A percentile compares a stretch with the other conserved stretches of the same genome.
Conservation (phyloP, 2,888 invertebrate genomes). For the Hemithea aestivaria region DNA sequence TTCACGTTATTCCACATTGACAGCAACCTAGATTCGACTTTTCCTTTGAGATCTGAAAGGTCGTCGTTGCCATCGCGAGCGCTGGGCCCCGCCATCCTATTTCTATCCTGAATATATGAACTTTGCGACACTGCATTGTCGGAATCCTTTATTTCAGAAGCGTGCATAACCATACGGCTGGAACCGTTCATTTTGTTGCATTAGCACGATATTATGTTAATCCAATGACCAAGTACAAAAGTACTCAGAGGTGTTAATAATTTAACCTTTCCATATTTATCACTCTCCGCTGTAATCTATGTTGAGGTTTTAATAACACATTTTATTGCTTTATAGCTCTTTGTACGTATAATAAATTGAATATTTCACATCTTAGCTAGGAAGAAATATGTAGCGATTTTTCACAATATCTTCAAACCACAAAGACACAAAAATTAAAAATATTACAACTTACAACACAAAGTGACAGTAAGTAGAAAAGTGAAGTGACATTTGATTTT, state of each 20-base stretch:
- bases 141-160: conserved; percentile 42
- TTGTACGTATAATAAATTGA: too few relatives aligned
- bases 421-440: too few relatives aligned
- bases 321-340: background rate
- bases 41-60: conserved; percentile 82
- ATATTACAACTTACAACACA: too few relatives aligned
- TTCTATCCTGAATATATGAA: conserved; percentile 39
- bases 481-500: too few relatives aligned
- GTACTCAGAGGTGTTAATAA: conserved; percentile 9
- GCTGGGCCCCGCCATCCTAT: conserved; percentile 46
- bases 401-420: too few relatives aligned
- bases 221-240: conserved; percentile 9
- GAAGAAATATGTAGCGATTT: too few relatives aligned
- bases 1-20: conserved; percentile 96
- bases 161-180: conserved; percentile 45
- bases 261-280: conserved; percentile 11
- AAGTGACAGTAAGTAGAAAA: too few relatives aligned
- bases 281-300: conserved; percentile 4
- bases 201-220: conserved; percentile 20
- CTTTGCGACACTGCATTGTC: conserved; percentile 42
- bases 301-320: conserved; percentile 2
- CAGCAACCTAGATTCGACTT: conserved; percentile 89
- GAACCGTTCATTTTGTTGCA: conserved; percentile 55
- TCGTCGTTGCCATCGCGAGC: conserved; percentile 62
- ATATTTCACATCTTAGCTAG: too few relatives aligned